phyloP scores from a whole-genome alignment of 2,888 invertebrate genomes.

The Hirtodrosophila duncani region DNA sequence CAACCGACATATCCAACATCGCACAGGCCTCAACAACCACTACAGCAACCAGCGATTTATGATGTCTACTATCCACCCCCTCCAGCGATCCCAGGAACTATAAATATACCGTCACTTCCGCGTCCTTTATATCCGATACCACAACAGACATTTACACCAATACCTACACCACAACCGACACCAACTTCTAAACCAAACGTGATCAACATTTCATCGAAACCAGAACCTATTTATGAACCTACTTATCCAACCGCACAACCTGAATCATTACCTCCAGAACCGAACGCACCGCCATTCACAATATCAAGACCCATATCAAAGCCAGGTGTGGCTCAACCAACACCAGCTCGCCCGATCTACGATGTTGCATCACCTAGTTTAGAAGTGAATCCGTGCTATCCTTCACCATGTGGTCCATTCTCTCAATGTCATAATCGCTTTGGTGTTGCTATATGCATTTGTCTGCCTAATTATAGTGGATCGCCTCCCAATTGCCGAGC shows the following conservation, averaged over 20 bases:
- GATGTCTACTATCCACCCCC: constrained; percentile 44
- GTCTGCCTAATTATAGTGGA: constrained; percentile 81
- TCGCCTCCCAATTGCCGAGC: constrained; percentile 82
- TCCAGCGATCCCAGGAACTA: constrained; percentile 47
- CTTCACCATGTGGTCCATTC: constrained; percentile 84
- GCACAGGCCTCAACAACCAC: constrained; percentile 7
- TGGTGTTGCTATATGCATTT: constrained; percentile 81
- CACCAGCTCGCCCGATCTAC: constrained; percentile 22
- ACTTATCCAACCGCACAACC: neutral
- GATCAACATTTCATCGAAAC: constrained; percentile 3
- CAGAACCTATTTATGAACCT: constrained; percentile 7
- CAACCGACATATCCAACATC: constrained; percentile 9
- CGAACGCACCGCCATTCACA: too few species aligned
- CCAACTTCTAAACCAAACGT: constrained; percentile 26
- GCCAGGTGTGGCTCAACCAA: neutral
- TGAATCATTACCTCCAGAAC: too few species aligned
- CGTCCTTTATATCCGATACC: too few species aligned
- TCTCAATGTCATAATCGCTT: constrained; percentile 84
- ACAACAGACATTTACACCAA: constrained; percentile 15
- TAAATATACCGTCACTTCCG: constrained; percentile 8
- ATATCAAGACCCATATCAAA: too few species aligned
- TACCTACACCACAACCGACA: constrained; percentile 5
- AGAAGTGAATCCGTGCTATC: constrained; percentile 80
- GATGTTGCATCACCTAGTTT: constrained; percentile 31
- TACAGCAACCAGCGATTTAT: constrained; percentile 26